Evolutionary conservation across 2,888 invertebrate species (phyloP).

Genomic region (Acrobasis consociella): DNA sequence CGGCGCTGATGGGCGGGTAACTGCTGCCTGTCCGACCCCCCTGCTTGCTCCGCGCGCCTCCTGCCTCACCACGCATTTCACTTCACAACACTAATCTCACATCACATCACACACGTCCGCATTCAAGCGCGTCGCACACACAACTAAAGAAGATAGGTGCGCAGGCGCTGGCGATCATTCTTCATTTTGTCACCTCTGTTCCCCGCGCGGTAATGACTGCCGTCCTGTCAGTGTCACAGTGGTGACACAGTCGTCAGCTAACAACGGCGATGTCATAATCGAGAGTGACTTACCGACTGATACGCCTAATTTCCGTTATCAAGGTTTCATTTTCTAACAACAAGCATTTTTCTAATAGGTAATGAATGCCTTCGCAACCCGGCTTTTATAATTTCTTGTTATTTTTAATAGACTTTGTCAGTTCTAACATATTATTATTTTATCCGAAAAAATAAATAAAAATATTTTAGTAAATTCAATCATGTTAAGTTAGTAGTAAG

Average conservation of each 20-base stretch:
- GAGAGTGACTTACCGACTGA: neutral
- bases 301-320: neutral
- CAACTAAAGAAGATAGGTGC: slow-evolving; percentile 52
- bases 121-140: slow-evolving; percentile 58
- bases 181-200: slow-evolving; percentile 33
- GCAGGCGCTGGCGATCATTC: slow-evolving; percentile 78
- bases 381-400: no score
- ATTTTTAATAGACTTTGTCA: no score
- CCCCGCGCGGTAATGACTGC: slow-evolving; percentile 66
- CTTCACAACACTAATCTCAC: slow-evolving; percentile 63
- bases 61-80: slow-evolving; percentile 78
- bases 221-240: slow-evolving; percentile 50
- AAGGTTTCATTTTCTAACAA: neutral
- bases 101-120: slow-evolving; percentile 74
- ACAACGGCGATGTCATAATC: neutral
- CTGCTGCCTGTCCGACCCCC: slow-evolving; percentile 62
- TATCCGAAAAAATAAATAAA: no score
- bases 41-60: slow-evolving; percentile 69
- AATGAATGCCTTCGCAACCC: neutral
- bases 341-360: neutral
- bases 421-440: no score
- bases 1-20: slow-evolving; percentile 92
- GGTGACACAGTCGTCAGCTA: neutral
- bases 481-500: no score
- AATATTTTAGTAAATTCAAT: no score